Conservation (phyloP, 2,113 vertebrate species). For the Anguilla japonica region DNA sequence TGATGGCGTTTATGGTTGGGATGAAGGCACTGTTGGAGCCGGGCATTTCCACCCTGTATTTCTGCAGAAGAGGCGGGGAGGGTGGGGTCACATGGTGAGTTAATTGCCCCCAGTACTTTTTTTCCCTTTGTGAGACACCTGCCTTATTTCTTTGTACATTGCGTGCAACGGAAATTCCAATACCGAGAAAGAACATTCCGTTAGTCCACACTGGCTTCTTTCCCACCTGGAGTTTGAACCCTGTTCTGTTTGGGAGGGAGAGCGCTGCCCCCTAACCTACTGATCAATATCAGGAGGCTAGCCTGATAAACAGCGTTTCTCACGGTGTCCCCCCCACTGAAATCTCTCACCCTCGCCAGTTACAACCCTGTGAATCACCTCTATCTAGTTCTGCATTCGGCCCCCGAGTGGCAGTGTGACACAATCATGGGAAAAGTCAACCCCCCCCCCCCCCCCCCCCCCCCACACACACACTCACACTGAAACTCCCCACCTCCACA, state of each 20-base stretch:
- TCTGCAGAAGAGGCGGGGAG: constrained; percentile 65
- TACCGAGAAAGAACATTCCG: not conserved
- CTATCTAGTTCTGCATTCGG: not conserved
- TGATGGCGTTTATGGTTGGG: constrained; percentile 98
- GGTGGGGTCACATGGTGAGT: not conserved
- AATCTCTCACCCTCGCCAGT: not conserved
- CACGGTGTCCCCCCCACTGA: not conserved
- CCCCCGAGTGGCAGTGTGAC: not conserved
- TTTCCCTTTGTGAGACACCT: too few relatives aligned
- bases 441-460: not conserved
- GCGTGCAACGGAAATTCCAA: too few relatives aligned
- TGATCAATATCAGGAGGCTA: not conserved
- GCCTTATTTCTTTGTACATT: too few relatives aligned
- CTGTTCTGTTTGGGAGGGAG: not conserved
- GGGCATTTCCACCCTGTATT: constrained; percentile 98
- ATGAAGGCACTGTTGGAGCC: constrained; percentile 98
- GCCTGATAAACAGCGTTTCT: not conserved
- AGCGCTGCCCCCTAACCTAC: not conserved
- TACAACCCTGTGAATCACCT: not conserved
- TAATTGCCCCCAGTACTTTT: not conserved
- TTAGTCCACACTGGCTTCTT: not conserved
- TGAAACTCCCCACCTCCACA: not conserved
- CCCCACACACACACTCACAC: not conserved
- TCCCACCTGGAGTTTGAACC: not conserved
- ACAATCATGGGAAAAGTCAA: constrained; percentile 8